phyloP scores from a whole-genome alignment of 2,888 invertebrate genomes.

The Pteria penguin region DNA sequence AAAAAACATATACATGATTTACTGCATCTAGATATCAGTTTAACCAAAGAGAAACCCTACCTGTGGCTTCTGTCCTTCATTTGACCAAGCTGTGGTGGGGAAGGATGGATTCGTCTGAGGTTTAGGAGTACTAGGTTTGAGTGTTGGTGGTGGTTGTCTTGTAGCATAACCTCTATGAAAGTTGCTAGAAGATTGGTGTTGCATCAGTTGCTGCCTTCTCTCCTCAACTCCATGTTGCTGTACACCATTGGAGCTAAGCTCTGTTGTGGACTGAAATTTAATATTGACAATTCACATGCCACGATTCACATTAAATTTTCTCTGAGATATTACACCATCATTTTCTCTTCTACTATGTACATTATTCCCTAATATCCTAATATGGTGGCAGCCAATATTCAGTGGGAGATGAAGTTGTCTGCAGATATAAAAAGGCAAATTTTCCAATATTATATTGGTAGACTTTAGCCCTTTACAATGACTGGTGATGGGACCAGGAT shows the following conservation, averaged over 20 bases:
- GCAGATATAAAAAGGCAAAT: no score
- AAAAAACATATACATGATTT: no score
- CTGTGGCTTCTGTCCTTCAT: constrained; percentile 46
- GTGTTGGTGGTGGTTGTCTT: constrained; percentile 45
- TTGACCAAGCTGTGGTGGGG: constrained; percentile 56
- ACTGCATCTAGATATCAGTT: no score
- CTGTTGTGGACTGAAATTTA: constrained; percentile 60
- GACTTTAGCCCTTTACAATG: no score
- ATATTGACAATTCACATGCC: not conserved
- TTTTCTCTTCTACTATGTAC: no score
- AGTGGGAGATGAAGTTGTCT: no score
- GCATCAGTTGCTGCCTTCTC: constrained; percentile 50
- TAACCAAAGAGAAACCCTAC: no score
- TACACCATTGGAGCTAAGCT: constrained; percentile 59
- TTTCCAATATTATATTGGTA: no score
- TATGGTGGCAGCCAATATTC: no score
- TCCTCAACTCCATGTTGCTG: constrained; percentile 63
- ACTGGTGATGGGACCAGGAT: no score
- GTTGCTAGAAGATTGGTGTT: constrained; percentile 12
- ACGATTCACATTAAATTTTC: not conserved
- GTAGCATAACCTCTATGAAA: constrained; percentile 38
- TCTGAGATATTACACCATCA: not conserved
- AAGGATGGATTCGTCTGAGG: constrained; percentile 31
- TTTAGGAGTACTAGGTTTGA: constrained; percentile 39
- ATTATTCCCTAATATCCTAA: no score